A percentile compares a stretch with the other conserved stretches of the same genome.
These are phyloP conservation scores for Micromys minutus DNA, from an alignment of 2,113 vertebrate species.

Conservation along the genomic window DNA sequence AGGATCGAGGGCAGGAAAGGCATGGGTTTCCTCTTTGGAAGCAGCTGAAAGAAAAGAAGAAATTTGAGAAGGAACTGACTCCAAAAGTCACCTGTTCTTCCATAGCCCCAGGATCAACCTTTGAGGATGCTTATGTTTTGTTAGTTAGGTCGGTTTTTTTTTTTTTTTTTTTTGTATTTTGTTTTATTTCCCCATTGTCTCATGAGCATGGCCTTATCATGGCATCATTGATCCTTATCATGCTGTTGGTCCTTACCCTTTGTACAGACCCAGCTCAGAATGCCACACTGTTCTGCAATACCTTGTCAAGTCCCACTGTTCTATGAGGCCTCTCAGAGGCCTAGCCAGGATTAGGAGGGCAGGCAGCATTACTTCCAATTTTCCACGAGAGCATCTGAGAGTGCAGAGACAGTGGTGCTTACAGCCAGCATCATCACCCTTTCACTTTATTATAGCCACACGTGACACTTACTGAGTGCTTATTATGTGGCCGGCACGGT, in stretches of 20 bases:
- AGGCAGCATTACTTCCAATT: background rate
- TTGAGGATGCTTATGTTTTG: background rate
- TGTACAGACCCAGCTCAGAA: background rate
- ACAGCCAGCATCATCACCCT: background rate
- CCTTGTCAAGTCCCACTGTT: background rate
- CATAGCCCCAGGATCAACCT: background rate
- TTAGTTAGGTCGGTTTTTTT: no score
- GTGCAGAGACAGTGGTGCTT: background rate
- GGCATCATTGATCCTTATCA: background rate
- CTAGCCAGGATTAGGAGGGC: background rate
- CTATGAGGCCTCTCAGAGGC: background rate
- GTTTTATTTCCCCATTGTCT: background rate
- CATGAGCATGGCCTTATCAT: background rate
- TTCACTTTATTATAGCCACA: constrained; percentile 16
- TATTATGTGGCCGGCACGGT: constrained; percentile 2
- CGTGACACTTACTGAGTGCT: constrained; percentile 35
- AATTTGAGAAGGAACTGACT: background rate
- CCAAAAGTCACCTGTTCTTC: background rate
- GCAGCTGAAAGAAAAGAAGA: background rate
- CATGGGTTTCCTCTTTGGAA: background rate
- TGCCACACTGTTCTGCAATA: background rate
- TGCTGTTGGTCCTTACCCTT: background rate
- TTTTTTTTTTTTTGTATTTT: background rate
- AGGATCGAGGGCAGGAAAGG: background rate
- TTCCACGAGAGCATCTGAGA: background rate